phyloP scores from a whole-genome alignment of 2,888 invertebrate species.

The Dryococelus australis region DNA sequence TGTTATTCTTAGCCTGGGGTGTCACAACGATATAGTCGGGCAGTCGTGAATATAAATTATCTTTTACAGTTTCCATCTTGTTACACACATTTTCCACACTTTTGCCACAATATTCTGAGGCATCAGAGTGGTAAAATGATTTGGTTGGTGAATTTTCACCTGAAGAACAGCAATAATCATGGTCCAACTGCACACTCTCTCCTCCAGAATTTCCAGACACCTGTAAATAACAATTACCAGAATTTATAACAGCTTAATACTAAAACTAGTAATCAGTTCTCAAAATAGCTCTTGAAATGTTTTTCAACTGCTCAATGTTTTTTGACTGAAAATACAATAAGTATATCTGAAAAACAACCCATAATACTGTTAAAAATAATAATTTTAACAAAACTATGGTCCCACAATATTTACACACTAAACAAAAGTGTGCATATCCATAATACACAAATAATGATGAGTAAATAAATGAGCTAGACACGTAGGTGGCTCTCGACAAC shows the following conservation, averaged over 20 bases:
- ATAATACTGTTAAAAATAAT: too few species aligned
- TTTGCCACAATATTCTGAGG: slow-evolving; percentile 41
- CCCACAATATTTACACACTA: too few species aligned
- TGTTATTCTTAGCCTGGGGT: slow-evolving; percentile 29
- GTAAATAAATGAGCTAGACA: too few species aligned
- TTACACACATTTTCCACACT: not conserved
- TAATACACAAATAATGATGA: too few species aligned
- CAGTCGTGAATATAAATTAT: slow-evolving; percentile 36
- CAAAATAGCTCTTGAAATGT: too few species aligned
- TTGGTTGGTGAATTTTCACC: slow-evolving; percentile 39
- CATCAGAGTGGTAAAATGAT: slow-evolving; percentile 47
- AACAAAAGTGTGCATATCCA: too few species aligned
- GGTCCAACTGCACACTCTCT: slow-evolving; percentile 62
- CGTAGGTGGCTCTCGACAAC: too few species aligned
- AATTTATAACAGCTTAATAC: not conserved
- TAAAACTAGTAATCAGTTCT: too few species aligned
- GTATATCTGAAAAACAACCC: too few species aligned
- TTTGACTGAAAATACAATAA: too few species aligned
- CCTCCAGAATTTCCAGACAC: slow-evolving; percentile 44
- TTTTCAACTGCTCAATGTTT: too few species aligned
- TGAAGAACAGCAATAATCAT: slow-evolving; percentile 63
- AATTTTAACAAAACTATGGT: too few species aligned
- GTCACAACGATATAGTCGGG: slow-evolving; percentile 38
- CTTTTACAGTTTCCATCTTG: slow-evolving; percentile 12
- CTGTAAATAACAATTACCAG: slow-evolving; percentile 36